Base-by-base conservation (phyloP, 2,888 invertebrate species). In the Amphimallon solstitiale region DNA sequence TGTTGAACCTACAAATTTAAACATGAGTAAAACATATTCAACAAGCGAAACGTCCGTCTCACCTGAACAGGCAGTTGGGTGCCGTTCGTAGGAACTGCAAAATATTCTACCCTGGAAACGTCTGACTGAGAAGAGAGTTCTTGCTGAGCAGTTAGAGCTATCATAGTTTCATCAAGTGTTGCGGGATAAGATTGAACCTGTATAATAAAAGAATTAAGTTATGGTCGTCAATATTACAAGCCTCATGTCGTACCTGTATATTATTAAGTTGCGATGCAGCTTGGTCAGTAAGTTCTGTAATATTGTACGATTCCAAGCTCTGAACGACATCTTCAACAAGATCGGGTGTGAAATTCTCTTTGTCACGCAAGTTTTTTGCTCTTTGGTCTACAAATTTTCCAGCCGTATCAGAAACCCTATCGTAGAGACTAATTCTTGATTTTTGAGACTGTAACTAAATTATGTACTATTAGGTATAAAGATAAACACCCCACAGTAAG, bases 271-370 rank as follows among this genome's bases (percentile, higher is more conserved):
- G 77, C 15, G 67, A 70, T 66, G 82, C 79, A 82, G 84, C 83
- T 69, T 78, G 78, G 72, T 84, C 82, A 49, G 83, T 80, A 59
- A 84, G 81, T 73, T 86, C 86, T 63, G 84, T 84, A 51, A 85
- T 80, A 73, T 81, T 84, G 70, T 86, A 84, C n/a, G 84, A 81
- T 71, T 86, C 85, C 63, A 86, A 72, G 17, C 80, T 78, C 72
- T 81, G 80, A 34, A 81, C 80, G 15, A 82, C 80, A 71, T 82
- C 83, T 68, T 83, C 82, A 46, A 80, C 80, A 23, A 77, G 72
- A 17, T 73, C 71, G 35, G 69, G 54, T 5, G 79, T 72, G 68
- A 79, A 79, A 70, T 68, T 67, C 43, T 80, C 80, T 71, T 80
- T 78, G 23, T 79, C 78, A 19, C 48, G 75, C 67, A 56, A 78